Conservation (phyloP, 1,140 invertebrate genomes). For the Drosophila subpulchrella region DNA sequence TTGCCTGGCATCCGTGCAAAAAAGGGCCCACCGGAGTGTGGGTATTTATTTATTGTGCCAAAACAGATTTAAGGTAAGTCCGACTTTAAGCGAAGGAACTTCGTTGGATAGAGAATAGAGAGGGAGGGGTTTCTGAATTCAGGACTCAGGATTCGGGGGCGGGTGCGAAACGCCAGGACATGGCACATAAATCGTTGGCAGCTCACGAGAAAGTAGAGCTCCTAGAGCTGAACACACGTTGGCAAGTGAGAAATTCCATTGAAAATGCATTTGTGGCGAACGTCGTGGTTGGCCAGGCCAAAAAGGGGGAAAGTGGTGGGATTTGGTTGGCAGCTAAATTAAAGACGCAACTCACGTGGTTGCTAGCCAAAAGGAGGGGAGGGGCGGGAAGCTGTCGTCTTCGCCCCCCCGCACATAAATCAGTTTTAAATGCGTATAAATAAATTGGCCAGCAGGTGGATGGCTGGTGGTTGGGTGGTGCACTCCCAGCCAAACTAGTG, state of each 20-base stretch:
- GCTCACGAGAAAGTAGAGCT: conserved; percentile 41
- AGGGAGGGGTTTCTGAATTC: background rate
- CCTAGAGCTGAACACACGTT: conserved; percentile 22
- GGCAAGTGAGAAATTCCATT: conserved; percentile 73
- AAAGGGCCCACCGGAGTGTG: conserved; percentile 17
- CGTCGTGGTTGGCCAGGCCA: conserved; percentile 13
- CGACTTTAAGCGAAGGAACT: conserved; percentile 28
- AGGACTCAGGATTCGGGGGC: background rate
- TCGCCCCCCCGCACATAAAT: conserved; percentile 71
- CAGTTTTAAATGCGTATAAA: conserved; percentile 81
- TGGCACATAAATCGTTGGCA: conserved; percentile 69
- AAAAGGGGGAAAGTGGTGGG: conserved; percentile 14
- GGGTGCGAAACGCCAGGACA: conserved; percentile 10
- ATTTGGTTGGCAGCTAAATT: conserved; percentile 65
- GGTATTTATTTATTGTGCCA: conserved; percentile 56
- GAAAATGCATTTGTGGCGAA: conserved; percentile 76
- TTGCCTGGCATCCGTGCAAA: conserved; percentile 30
- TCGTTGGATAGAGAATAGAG: background rate
- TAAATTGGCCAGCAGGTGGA: conserved; percentile 66
- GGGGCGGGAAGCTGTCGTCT: conserved; percentile 40
- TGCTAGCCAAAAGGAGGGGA: conserved; percentile 13
- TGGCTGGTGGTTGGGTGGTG: conserved; percentile 6
- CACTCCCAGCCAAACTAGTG: conserved; percentile 29
- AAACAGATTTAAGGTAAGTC: conserved; percentile 64
- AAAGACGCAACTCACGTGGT: conserved; percentile 73